Conservation (phyloP, 2,113 vertebrate species). For the Xyrauchen texanus region DNA sequence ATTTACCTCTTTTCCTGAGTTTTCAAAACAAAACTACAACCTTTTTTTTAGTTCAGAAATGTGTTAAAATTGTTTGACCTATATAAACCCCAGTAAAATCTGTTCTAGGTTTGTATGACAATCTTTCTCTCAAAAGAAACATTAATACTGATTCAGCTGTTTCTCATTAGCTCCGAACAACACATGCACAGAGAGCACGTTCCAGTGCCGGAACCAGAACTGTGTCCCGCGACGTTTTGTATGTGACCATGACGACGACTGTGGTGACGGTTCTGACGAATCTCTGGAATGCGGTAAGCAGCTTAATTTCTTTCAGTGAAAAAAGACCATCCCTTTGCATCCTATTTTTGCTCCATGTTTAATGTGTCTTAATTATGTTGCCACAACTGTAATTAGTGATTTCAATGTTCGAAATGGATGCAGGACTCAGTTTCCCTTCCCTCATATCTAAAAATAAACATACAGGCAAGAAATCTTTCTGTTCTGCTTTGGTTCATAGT, state of each 20-base stretch:
- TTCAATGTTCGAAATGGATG: background rate
- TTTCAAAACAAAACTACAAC: no score
- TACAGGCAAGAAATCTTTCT: background rate
- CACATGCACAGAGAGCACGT: conserved; percentile 82
- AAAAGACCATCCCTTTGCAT: background rate
- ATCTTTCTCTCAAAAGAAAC: no score
- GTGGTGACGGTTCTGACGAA: conserved; percentile 86
- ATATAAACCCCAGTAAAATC: no score
- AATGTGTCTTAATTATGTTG: conserved; percentile 18
- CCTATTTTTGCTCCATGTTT: background rate
- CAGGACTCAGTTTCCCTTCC: background rate
- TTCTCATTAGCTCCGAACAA: conserved; percentile 39
- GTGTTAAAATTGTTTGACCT: no score
- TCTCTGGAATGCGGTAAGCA: conserved; percentile 83
- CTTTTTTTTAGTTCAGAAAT: no score
- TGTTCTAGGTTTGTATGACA: no score
- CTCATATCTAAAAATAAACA: conserved; percentile 18
- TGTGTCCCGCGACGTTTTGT: conserved; percentile 84
- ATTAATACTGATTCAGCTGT: background rate
- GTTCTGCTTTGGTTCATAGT: background rate
- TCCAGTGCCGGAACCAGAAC: conserved; percentile 81
- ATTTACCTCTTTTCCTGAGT: no score
- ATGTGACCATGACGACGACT: conserved; percentile 86
- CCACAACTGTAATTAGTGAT: background rate
- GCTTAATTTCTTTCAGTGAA: background rate